These are phyloP conservation scores for Eledona agricola DNA, from an alignment of 2,888 invertebrate species.

Conservation along the genomic window DNA sequence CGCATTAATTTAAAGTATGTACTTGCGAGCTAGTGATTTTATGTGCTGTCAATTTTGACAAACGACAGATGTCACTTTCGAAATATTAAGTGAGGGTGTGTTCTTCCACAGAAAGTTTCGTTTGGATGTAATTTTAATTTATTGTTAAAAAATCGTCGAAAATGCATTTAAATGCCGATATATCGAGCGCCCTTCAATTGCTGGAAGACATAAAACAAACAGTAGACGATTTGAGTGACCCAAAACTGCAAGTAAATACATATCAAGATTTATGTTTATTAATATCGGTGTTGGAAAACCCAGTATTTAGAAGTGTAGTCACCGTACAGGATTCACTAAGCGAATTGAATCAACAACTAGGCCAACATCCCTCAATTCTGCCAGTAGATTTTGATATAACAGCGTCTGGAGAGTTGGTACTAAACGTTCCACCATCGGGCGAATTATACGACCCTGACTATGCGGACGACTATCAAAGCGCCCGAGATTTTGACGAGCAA, in stretches of 20 bases:
- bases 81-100: conserved; percentile 31
- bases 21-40: no score
- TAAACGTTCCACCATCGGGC: conserved; percentile 70
- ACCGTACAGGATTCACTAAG: conserved; percentile 90
- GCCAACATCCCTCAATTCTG: conserved; percentile 90
- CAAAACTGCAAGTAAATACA: conserved; percentile 78
- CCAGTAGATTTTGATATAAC: conserved; percentile 94
- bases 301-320: conserved; percentile 88
- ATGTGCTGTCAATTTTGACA: no score
- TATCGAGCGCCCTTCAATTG: conserved; percentile 88
- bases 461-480: conserved; percentile 59
- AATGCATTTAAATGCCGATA: conserved; percentile 75
- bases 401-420: conserved; percentile 73
- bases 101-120: conserved; percentile 14
- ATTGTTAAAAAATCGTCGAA: conserved; percentile 15
- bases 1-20: no score
- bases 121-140: conserved; percentile 12
- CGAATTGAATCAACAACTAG: conserved; percentile 85
- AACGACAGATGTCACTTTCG: no score
- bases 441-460: conserved; percentile 68
- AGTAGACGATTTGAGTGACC: conserved; percentile 85
- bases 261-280: conserved; percentile 84
- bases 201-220: conserved; percentile 88
- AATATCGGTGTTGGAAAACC: conserved; percentile 86
- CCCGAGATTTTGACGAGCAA: conserved; percentile 77